A percentile compares a stretch with the other conserved stretches of the same genome.
Evolutionary conservation across 2,797 vertebrate genomes (phyloP).

Genomic region (Galago senegalensis): DNA sequence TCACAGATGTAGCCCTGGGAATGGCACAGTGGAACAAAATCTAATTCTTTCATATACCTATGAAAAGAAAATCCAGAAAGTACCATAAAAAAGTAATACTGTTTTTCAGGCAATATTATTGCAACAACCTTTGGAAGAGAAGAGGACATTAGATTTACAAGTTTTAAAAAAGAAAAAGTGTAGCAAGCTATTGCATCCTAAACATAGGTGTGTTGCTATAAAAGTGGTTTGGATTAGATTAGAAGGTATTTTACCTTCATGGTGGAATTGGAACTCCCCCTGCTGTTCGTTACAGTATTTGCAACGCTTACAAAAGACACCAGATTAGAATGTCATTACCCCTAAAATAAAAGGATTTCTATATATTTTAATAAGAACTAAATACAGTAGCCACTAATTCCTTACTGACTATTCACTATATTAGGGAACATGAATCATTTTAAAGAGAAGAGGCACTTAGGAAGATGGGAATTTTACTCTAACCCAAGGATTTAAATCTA

Average conservation of each 20-base stretch:
- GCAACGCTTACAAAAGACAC: slow-evolving; percentile 48
- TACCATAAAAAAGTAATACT: slow-evolving; percentile 44
- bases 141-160: neutral
- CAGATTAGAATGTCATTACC: neutral
- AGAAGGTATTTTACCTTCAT: slow-evolving; percentile 41
- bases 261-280: slow-evolving; percentile 63
- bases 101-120: slow-evolving; percentile 45
- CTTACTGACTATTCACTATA: neutral
- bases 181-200: slow-evolving; percentile 44
- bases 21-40: neutral
- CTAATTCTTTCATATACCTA: neutral
- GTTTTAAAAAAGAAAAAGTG: neutral
- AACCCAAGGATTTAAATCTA: slow-evolving; percentile 38
- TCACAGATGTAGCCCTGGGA: neutral
- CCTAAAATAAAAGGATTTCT: slow-evolving; percentile 43
- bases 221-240: neutral
- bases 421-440: slow-evolving; percentile 32
- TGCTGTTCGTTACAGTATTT: slow-evolving; percentile 67
- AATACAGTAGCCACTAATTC: neutral
- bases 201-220: neutral
- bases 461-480: slow-evolving; percentile 38
- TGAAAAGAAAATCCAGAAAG: slow-evolving; percentile 57
- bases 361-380: slow-evolving; percentile 15
- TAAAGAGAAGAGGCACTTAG: neutral
- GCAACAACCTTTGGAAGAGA: neutral